Evolutionary conservation across 2,113 vertebrate species (phyloP).

Genomic region (Pachypanchax playfairii): DNA sequence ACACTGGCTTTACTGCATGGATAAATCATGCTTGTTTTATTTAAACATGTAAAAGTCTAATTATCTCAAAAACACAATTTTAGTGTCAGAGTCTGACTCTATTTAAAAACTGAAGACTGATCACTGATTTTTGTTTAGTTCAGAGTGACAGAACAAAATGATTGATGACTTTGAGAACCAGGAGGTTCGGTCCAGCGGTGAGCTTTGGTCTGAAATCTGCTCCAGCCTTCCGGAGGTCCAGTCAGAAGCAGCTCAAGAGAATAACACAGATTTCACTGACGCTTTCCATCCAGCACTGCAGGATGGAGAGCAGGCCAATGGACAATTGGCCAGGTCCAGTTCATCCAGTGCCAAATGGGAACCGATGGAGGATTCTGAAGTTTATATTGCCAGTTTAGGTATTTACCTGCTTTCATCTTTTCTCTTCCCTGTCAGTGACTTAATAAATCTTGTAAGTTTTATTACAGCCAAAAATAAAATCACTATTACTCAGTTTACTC

Average conservation of each 20-base stretch:
- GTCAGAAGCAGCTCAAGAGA: conserved; percentile 39
- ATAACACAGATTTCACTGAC: conserved; percentile 84
- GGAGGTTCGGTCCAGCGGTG: conserved; percentile 80
- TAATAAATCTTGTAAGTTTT: neutral
- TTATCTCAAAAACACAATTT: neutral
- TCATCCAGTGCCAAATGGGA: conserved; percentile 83
- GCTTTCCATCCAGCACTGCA: conserved; percentile 81
- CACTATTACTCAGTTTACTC: no score
- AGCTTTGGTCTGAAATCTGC: conserved; percentile 94
- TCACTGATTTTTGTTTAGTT: conserved; percentile 14
- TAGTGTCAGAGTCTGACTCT: neutral
- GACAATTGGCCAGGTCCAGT: neutral
- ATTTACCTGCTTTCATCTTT: conserved; percentile 5
- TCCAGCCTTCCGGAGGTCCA: conserved; percentile 79
- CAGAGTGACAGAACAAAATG: conserved; percentile 73
- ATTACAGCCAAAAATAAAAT: no score
- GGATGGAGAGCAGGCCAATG: conserved; percentile 22
- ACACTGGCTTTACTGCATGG: conserved; percentile 3
- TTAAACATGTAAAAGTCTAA: neutral
- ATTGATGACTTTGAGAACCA: conserved; percentile 82
- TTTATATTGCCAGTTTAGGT: conserved; percentile 94
- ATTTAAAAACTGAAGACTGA: neutral
- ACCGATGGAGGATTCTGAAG: conserved; percentile 91
- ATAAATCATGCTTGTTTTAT: neutral
- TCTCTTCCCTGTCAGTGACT: neutral